A percentile compares a stretch with the other conserved stretches of the same genome.
These are phyloP conservation scores for Pristis pectinata DNA, from an alignment of 2,797 vertebrate species.

Conservation along the genomic window DNA sequence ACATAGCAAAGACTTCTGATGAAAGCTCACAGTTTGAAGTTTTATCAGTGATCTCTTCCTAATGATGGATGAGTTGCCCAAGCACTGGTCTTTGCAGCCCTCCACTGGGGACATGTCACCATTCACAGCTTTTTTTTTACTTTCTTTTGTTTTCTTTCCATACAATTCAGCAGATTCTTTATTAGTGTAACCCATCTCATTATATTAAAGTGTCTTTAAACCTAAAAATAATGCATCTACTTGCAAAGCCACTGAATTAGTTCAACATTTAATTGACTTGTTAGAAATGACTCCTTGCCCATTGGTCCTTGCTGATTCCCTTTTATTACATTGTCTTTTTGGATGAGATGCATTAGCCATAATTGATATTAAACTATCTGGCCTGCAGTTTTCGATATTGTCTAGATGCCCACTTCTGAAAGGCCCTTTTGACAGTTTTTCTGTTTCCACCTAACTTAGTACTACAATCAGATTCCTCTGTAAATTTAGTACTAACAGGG, in stretches of 20 bases:
- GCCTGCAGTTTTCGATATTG: background rate
- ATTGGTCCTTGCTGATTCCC: background rate
- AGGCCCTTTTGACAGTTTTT: too few relatives aligned
- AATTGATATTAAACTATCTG: background rate
- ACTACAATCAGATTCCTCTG: too few relatives aligned
- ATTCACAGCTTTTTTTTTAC: background rate
- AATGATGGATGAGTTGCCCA: background rate
- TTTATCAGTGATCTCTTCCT: background rate
- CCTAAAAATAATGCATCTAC: background rate
- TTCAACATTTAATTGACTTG: too few relatives aligned
- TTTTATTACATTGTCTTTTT: background rate
- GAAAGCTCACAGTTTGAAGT: background rate
- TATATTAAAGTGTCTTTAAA: background rate
- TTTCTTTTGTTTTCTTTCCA: background rate
- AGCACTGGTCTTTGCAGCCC: background rate
- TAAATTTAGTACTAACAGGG: too few relatives aligned
- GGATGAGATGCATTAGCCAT: background rate
- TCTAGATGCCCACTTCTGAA: background rate
- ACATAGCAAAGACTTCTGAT: background rate
- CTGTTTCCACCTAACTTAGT: too few relatives aligned
- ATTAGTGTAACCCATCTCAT: background rate
- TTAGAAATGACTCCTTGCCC: background rate
- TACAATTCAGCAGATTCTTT: background rate
- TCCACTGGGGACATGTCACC: background rate
- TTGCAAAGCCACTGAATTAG: too few relatives aligned